These are phyloP conservation scores for Alcis repandata DNA, from an alignment of 2,888 invertebrate genomes.

Conservation along the genomic window DNA sequence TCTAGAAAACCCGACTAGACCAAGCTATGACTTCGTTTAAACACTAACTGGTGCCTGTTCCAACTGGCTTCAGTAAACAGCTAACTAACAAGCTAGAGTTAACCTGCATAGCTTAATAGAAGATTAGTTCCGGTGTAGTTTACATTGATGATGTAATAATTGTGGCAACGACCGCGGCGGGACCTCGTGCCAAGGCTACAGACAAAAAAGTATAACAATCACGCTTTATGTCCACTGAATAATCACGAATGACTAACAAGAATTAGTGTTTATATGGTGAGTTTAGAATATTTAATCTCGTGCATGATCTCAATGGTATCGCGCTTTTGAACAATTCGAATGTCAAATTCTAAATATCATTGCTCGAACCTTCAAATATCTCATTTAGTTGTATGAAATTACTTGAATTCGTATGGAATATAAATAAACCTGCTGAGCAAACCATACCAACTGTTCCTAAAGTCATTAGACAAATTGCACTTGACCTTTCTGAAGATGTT, in stretches of 20 bases:
- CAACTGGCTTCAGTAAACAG: not conserved
- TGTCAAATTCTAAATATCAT: no score
- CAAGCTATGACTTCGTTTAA: not conserved
- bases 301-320: no score
- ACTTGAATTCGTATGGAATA: no score
- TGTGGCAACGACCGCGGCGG: constrained; percentile 38
- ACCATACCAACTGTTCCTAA: not conserved
- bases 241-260: not conserved
- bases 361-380: no score
- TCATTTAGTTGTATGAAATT: no score
- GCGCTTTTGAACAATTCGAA: no score
- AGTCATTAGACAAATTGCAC: constrained; percentile 22
- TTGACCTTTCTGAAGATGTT: constrained; percentile 17
- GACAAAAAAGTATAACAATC: constrained; percentile 36
- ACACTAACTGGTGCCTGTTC: not conserved
- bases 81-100: constrained; percentile 8
- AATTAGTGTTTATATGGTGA: not conserved
- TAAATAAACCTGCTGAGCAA: not conserved
- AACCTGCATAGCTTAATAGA: constrained; percentile 32
- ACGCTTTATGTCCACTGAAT: not conserved
- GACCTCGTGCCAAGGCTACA: constrained; percentile 25
- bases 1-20: not conserved
- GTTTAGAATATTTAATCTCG: no score
- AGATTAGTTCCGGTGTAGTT: constrained; percentile 39
- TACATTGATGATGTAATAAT: constrained; percentile 38